A percentile compares a stretch with the other conserved stretches of the same genome.
These are phyloP conservation scores for Apomyelois bistriatella DNA, from an alignment of 2,888 invertebrate genomes.

Conservation along the genomic window DNA sequence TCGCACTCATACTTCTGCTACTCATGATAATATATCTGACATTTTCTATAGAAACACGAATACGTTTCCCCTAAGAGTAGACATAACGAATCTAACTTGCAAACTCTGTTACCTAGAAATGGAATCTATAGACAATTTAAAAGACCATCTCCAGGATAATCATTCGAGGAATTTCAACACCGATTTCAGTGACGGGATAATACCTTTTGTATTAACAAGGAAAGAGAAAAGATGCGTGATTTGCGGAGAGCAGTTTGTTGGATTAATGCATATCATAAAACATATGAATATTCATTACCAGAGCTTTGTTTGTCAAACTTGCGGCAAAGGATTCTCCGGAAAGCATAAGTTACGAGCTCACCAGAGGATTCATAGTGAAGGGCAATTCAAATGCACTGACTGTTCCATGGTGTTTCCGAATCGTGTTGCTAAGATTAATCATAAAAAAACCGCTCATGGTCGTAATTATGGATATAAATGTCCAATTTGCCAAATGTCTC, in stretches of 20 bases:
- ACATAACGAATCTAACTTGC: slow-evolving; percentile 49
- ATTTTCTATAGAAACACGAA: slow-evolving; percentile 37
- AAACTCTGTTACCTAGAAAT: slow-evolving; percentile 31
- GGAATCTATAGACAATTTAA: slow-evolving; percentile 34
- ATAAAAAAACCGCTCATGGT: slow-evolving; percentile 40
- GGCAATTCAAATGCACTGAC: neutral
- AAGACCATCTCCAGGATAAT: slow-evolving; percentile 37
- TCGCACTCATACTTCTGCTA: slow-evolving; percentile 38
- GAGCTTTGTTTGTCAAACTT: slow-evolving; percentile 60
- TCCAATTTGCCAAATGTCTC: slow-evolving; percentile 46
- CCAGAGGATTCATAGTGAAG: slow-evolving; percentile 41
- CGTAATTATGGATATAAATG: slow-evolving; percentile 50
- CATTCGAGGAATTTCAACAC: slow-evolving; percentile 37
- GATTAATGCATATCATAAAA: slow-evolving; percentile 43
- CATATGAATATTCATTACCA: slow-evolving; percentile 71
- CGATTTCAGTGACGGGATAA: slow-evolving; percentile 44
- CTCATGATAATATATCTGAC: slow-evolving; percentile 41
- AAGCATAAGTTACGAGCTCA: slow-evolving; percentile 63
- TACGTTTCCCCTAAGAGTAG: slow-evolving; percentile 52
- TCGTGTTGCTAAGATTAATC: slow-evolving; percentile 39
- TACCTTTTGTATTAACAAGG: slow-evolving; percentile 49
- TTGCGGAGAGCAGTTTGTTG: slow-evolving; percentile 39
- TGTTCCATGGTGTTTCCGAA: slow-evolving; percentile 58
- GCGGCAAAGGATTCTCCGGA: slow-evolving; percentile 68
- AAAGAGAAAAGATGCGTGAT: slow-evolving; percentile 46